Evolutionary conservation across 2,888 invertebrate genomes (phyloP).

Genomic region (Pristionchus maxplancki): DNA sequence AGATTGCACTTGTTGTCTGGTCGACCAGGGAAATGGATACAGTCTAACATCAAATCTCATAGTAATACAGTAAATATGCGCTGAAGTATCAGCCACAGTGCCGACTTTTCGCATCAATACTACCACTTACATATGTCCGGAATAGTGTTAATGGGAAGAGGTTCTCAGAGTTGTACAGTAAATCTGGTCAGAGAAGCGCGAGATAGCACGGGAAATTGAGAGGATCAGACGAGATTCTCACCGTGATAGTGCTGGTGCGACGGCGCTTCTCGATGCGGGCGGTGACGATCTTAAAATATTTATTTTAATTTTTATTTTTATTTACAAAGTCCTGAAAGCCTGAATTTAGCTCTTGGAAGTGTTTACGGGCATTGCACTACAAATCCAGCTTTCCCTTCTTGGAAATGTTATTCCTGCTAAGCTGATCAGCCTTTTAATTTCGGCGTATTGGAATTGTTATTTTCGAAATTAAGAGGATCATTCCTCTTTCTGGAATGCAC

Average conservation of each 20-base stretch:
- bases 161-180: too few species aligned
- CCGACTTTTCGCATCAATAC: too few species aligned
- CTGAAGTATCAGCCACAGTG: too few species aligned
- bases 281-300: constrained; percentile 25
- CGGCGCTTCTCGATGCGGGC: constrained; percentile 47
- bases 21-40: too few species aligned
- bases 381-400: background rate
- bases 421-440: background rate
- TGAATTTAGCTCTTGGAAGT: background rate
- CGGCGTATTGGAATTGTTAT: background rate
- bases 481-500: background rate
- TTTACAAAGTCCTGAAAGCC: background rate
- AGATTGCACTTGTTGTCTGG: too few species aligned
- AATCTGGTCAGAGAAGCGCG: too few species aligned
- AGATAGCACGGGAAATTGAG: too few species aligned
- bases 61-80: too few species aligned
- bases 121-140: too few species aligned
- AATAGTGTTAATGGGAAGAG: too few species aligned
- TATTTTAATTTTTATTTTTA: background rate
- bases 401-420: background rate
- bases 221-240: too few species aligned
- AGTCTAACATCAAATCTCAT: too few species aligned
- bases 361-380: background rate
- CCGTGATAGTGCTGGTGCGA: background rate
- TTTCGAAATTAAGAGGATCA: background rate